phyloP scores from a whole-genome alignment of 2,113 vertebrate species.

The Hyla sarda region DNA sequence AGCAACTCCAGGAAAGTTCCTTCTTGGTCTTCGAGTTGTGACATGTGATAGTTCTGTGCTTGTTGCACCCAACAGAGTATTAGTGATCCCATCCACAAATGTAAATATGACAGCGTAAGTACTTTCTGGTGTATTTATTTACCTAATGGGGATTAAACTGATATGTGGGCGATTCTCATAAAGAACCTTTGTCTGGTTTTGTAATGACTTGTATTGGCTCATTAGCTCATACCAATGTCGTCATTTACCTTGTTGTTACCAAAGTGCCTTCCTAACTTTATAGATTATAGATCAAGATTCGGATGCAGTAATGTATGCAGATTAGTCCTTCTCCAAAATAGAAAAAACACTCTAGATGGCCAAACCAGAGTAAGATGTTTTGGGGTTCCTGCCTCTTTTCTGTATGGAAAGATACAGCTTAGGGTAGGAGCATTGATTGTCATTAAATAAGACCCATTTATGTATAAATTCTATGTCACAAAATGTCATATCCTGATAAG shows the following conservation, averaged over 20 bases:
- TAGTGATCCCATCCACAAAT: slow-evolving; percentile 90
- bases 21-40: slow-evolving; percentile 91
- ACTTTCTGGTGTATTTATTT: not conserved
- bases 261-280: not conserved
- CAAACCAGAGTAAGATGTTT: too few relatives aligned
- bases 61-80: slow-evolving; percentile 86
- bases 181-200: not conserved
- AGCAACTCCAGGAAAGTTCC: slow-evolving; percentile 94
- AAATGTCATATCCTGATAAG: too few relatives aligned
- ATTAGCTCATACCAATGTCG: not conserved
- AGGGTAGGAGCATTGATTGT: too few relatives aligned
- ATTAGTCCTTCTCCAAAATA: too few relatives aligned
- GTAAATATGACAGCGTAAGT: slow-evolving; percentile 95
- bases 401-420: too few relatives aligned
- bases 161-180: not conserved
- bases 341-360: too few relatives aligned
- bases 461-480: too few relatives aligned
- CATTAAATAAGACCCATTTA: too few relatives aligned
- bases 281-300: not conserved
- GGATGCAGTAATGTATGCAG: too few relatives aligned
- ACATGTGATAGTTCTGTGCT: slow-evolving; percentile 90
- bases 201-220: not conserved
- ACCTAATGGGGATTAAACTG: not conserved
- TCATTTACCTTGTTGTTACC: not conserved
- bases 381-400: too few relatives aligned